Evolutionary conservation across 2,888 invertebrate species (phyloP).

Genomic region (Agriotes lineatus): DNA sequence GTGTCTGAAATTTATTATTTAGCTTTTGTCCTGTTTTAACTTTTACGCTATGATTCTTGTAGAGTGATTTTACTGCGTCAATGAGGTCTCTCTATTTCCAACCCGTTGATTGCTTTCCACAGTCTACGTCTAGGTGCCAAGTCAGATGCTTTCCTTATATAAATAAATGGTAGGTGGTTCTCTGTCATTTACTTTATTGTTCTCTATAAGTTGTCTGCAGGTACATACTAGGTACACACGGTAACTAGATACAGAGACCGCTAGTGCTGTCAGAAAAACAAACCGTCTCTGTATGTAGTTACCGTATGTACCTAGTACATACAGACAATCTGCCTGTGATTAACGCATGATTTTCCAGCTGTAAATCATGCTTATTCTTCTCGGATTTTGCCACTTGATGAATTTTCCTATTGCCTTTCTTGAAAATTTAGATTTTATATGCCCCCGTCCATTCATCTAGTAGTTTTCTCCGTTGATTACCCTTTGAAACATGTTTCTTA

Average conservation of each 20-base stretch:
- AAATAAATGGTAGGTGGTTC: too few relatives aligned
- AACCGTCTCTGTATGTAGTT: too few relatives aligned
- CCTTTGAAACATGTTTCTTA: neutral
- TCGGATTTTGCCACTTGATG: too few relatives aligned
- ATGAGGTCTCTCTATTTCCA: neutral
- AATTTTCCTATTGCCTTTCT: too few relatives aligned
- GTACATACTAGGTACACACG: too few relatives aligned
- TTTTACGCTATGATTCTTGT: neutral
- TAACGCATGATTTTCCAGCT: too few relatives aligned
- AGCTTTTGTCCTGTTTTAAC: slow-evolving; percentile 1
- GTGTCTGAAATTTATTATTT: slow-evolving; percentile 1
- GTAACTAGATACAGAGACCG: neutral
- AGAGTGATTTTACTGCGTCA: neutral
- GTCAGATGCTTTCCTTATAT: too few relatives aligned
- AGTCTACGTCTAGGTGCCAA: neutral
- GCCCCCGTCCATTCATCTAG: neutral
- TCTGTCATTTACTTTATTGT: too few relatives aligned
- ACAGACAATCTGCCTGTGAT: too few relatives aligned
- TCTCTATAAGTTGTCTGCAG: neutral
- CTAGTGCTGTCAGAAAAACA: too few relatives aligned
- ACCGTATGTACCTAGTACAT: too few relatives aligned
- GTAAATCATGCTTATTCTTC: too few relatives aligned
- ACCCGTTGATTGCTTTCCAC: neutral
- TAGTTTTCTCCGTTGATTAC: neutral
- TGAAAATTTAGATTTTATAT: neutral